Evolutionary conservation across 2,888 invertebrate species (phyloP).

Genomic region (Apamea crenata): DNA sequence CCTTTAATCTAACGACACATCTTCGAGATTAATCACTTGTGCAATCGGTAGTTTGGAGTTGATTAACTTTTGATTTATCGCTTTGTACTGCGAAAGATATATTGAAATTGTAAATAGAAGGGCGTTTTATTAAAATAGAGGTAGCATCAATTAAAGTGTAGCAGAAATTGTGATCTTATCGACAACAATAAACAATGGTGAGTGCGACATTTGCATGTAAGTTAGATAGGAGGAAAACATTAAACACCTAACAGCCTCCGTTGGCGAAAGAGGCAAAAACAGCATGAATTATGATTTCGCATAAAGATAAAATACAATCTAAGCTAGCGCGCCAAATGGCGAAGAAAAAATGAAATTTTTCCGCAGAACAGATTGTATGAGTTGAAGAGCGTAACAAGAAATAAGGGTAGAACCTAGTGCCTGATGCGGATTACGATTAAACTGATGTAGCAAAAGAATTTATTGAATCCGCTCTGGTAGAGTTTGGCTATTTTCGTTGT

Average conservation of each 20-base stretch:
- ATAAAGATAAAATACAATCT: conserved; percentile 90
- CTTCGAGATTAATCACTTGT: conserved; percentile 69
- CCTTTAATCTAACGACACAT: conserved; percentile 72
- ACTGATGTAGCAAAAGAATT: conserved; percentile 60
- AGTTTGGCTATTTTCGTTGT: conserved; percentile 17
- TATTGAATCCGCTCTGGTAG: conserved; percentile 47
- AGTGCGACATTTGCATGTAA: conserved; percentile 82
- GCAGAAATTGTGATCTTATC: conserved; percentile 80
- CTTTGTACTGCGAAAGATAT: conserved; percentile 44
- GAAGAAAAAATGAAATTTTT: conserved; percentile 87
- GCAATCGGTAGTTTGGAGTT: conserved; percentile 68
- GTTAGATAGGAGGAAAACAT: conserved; percentile 82
- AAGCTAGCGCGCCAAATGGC: conserved; percentile 87
- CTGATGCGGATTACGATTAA: conserved; percentile 56
- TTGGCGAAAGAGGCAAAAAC: conserved; percentile 83
- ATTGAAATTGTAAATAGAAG: conserved; percentile 44
- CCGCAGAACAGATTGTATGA: conserved; percentile 79
- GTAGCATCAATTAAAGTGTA: conserved; percentile 76
- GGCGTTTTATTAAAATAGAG: conserved; percentile 53
- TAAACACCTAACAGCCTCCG: conserved; percentile 83
- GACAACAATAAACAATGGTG: conserved; percentile 81
- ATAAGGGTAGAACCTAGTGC: conserved; percentile 73
- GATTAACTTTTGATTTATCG: conserved; percentile 68
- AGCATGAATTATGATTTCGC: conserved; percentile 89
- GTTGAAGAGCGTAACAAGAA: conserved; percentile 78